Evolutionary conservation across 2,113 vertebrate species (phyloP).

Genomic region (Peromyscus polionotus): DNA sequence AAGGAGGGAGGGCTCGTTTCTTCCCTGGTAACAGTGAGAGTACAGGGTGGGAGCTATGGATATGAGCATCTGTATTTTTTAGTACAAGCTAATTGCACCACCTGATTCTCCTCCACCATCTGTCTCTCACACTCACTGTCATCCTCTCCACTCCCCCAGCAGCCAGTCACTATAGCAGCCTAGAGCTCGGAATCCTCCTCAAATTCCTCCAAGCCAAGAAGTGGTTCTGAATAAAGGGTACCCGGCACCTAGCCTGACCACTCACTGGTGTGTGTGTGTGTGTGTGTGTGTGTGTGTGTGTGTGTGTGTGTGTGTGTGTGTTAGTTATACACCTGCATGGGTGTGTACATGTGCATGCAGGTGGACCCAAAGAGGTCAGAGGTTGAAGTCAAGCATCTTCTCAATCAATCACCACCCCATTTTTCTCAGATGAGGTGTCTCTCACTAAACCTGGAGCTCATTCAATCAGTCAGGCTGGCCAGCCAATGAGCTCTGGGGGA

Average conservation of each 20-base stretch:
- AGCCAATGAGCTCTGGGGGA: background rate
- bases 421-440: background rate
- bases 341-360: no score
- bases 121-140: constrained; percentile 36
- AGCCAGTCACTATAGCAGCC: constrained; percentile 37
- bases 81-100: constrained; percentile 54
- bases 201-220: background rate
- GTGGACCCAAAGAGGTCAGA: background rate
- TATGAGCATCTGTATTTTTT: constrained; percentile 54
- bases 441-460: background rate
- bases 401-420: background rate
- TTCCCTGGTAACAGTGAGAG: background rate
- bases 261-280: background rate
- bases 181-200: background rate
- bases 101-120: constrained; percentile 65
- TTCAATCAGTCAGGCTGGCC: no score
- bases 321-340: background rate
- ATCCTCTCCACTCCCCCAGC: background rate
- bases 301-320: background rate
- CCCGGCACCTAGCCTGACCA: background rate
- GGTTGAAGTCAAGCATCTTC: background rate
- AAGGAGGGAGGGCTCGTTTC: background rate
- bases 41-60: background rate
- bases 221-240: background rate
- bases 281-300: background rate